Percentiles rank a stretch among this genome's conserved stretches.
Conservation (phyloP, 2,113 vertebrate species). For the Steatornis caripensis region DNA sequence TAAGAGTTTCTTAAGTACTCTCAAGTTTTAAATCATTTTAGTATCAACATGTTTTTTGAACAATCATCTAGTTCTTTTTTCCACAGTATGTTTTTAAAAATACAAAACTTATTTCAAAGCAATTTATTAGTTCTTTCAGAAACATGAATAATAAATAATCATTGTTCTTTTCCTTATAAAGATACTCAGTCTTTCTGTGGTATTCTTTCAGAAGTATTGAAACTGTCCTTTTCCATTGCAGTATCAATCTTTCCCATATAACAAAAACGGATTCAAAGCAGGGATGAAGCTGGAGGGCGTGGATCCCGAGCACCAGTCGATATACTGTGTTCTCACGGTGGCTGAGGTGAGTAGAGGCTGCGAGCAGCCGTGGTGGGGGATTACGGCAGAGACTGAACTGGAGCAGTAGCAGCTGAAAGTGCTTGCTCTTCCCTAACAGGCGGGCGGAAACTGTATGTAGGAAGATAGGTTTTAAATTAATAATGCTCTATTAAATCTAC, state of each 20-base stretch:
- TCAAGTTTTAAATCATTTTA: neutral
- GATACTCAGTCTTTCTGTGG: neutral
- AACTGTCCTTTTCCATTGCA: slow-evolving; percentile 58
- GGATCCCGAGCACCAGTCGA: slow-evolving; percentile 90
- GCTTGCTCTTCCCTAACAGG: neutral
- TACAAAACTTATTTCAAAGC: neutral
- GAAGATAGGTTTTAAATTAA: neutral
- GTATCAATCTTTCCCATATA: slow-evolving; percentile 95
- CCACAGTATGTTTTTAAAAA: fast-evolving
- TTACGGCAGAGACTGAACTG: neutral
- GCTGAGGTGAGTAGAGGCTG: slow-evolving; percentile 81
- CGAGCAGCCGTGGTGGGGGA: fast-evolving
- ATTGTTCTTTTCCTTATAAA: neutral
- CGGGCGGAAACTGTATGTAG: neutral
- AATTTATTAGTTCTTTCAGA: neutral
- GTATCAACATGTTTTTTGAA: neutral
- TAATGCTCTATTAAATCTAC: neutral
- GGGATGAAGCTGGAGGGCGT: slow-evolving; percentile 97
- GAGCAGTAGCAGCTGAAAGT: neutral
- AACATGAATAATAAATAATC: neutral
- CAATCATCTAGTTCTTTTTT: neutral
- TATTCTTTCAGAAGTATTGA: neutral
- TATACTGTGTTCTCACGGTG: slow-evolving; percentile 92
- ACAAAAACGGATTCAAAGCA: slow-evolving; percentile 93
- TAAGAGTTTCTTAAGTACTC: neutral